phyloP scores from a whole-genome alignment of 2,888 invertebrate species.

The Drosophila subquinaria region DNA sequence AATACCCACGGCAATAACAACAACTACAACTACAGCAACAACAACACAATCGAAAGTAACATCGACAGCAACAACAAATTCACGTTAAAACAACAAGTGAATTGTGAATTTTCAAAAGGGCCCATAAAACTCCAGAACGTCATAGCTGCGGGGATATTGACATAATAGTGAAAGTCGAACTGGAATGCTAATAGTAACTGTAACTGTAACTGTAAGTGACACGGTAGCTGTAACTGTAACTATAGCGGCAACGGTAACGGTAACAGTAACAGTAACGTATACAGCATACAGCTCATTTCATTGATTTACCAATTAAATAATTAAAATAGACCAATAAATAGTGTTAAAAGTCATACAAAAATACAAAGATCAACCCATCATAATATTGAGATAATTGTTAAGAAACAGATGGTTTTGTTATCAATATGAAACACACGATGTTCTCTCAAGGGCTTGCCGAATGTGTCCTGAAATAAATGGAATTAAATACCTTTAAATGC shows the following conservation, averaged over 20 bases:
- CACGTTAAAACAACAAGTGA: conserved; percentile 9
- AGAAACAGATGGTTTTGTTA: too few species aligned
- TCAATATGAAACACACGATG: too few species aligned
- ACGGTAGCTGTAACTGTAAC: neutral
- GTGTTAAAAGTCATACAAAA: too few species aligned
- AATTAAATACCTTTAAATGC: too few species aligned
- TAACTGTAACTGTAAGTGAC: neutral
- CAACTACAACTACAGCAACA: neutral
- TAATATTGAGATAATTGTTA: too few species aligned
- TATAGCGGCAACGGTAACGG: neutral
- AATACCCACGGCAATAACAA: conserved; percentile 22
- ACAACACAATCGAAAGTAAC: neutral
- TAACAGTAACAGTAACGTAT: neutral
- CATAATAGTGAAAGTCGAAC: conserved; percentile 18
- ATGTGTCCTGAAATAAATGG: too few species aligned
- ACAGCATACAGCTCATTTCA: neutral
- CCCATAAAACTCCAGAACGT: conserved; percentile 27
- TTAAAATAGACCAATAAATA: too few species aligned
- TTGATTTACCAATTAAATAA: too few species aligned
- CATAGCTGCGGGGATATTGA: conserved; percentile 22
- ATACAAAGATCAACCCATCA: too few species aligned
- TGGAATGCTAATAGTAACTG: conserved; percentile 12
- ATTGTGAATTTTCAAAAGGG: conserved; percentile 38
- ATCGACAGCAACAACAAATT: neutral
- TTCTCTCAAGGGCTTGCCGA: too few species aligned